Conservation (phyloP, 2,113 vertebrate species). For the Onychostruthus taczanowskii region DNA sequence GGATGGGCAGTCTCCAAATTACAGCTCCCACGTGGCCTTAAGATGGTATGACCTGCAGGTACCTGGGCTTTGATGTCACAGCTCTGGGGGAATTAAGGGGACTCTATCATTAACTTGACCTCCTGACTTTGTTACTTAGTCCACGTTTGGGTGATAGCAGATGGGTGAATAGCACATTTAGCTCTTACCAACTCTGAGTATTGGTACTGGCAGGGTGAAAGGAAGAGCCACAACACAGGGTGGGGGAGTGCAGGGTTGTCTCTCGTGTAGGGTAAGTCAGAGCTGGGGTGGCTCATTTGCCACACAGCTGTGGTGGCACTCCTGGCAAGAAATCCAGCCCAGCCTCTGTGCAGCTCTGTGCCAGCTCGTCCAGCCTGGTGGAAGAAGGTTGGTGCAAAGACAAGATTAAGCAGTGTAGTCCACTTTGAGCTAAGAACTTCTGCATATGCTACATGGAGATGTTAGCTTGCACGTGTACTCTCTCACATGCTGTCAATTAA, state of each 20-base stretch:
- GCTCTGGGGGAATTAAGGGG: neutral
- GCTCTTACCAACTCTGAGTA: neutral
- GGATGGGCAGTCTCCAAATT: neutral
- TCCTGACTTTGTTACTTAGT: neutral
- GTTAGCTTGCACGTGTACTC: neutral
- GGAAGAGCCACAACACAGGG: neutral
- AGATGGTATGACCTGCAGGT: neutral
- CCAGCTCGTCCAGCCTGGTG: neutral
- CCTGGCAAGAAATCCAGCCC: neutral
- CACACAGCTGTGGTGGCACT: neutral
- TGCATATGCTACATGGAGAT: neutral
- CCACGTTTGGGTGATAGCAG: neutral
- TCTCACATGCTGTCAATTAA: neutral
- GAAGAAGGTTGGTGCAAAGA: neutral
- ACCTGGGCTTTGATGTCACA: neutral
- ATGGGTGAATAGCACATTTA: neutral
- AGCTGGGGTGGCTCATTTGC: neutral
- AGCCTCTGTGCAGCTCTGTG: neutral
- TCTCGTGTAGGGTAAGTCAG: rapidly evolving
- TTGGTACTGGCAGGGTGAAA: neutral
- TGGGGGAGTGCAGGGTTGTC: neutral
- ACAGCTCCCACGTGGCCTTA: neutral
- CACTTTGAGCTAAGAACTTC: neutral
- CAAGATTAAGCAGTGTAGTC: neutral
- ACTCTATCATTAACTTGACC: neutral